Evolutionary conservation across 2,797 vertebrate species (phyloP).

Genomic region (Halcyon leucocephala): DNA sequence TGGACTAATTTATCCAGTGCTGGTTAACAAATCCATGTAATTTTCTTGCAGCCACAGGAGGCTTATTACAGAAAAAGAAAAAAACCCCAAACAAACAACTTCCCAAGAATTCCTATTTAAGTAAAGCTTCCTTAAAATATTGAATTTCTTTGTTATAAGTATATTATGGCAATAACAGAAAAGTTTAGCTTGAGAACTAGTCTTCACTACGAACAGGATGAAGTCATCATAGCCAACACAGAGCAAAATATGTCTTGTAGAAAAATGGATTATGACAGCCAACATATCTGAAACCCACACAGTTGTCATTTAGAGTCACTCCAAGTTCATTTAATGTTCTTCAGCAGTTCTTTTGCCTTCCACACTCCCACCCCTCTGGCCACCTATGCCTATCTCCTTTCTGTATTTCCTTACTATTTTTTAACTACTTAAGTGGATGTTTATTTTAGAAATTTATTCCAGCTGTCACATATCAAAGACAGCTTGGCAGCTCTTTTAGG

Average conservation of each 20-base stretch:
- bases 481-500: slow-evolving; percentile 37
- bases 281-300: background rate
- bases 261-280: slow-evolving; percentile 5
- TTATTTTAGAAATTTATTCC: slow-evolving; percentile 23
- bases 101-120: background rate
- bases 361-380: background rate
- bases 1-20: background rate
- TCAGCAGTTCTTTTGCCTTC: background rate
- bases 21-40: background rate
- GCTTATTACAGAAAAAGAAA: background rate
- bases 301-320: background rate
- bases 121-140: background rate
- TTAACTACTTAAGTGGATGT: background rate
- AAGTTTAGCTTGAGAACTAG: background rate
- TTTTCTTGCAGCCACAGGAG: background rate
- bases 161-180: background rate
- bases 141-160: background rate
- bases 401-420: background rate
- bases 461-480: slow-evolving; percentile 35
- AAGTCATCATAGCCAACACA: background rate
- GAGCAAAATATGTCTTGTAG: background rate
- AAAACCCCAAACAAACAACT: no score
- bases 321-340: background rate
- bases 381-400: background rate
- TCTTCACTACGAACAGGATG: background rate